Conservation (phyloP, 1,140 invertebrate species). For the Drosophila jambulina region DNA sequence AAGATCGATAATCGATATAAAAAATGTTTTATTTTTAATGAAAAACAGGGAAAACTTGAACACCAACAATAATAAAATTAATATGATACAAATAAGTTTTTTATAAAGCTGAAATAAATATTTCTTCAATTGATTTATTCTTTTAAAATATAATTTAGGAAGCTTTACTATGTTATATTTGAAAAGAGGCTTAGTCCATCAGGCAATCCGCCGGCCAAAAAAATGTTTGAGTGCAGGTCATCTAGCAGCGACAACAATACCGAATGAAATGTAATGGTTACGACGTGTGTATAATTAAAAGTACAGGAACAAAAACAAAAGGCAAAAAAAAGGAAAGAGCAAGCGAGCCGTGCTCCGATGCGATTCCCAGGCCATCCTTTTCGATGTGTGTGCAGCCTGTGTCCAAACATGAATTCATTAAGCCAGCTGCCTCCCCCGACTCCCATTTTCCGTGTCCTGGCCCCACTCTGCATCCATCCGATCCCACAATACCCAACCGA, state of each 20-base stretch:
- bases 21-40: neutral
- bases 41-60: no score
- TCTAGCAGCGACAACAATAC: conserved; percentile 65
- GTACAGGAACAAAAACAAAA: conserved; percentile 25
- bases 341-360: conserved; percentile 20
- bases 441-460: conserved; percentile 15
- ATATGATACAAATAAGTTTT: no score
- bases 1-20: neutral
- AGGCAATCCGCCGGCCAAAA: neutral
- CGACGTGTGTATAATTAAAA: conserved; percentile 84
- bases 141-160: no score
- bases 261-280: conserved; percentile 77
- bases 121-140: no score
- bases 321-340: conserved; percentile 3
- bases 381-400: conserved; percentile 44
- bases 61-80: no score
- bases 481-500: conserved; percentile 6
- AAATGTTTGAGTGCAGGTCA: conserved; percentile 15
- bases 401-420: conserved; percentile 78
- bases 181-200: neutral
- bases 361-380: conserved; percentile 21
- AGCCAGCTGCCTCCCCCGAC: conserved; percentile 34
- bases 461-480: conserved; percentile 1
- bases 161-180: neutral
- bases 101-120: no score